A percentile compares a stretch with the other conserved stretches of the same genome.
Conservation (phyloP, 1,140 invertebrate species). For the Hyles euphorbiae region DNA sequence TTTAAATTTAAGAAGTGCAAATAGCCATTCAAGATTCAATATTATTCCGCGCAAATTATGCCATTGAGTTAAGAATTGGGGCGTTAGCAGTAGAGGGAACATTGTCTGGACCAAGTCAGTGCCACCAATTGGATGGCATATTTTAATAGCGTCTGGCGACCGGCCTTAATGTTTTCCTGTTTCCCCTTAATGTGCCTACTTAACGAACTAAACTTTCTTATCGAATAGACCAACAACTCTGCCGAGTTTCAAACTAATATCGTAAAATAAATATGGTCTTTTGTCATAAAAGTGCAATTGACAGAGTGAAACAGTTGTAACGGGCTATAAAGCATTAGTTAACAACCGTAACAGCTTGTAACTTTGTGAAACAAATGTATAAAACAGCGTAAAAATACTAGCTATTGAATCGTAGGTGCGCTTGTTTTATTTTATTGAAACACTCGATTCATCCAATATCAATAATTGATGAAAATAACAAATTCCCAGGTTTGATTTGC, state of each 20-base stretch:
- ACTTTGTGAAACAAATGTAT: too few relatives aligned
- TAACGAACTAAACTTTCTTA: constrained; percentile 65
- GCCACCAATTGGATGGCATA: constrained; percentile 59
- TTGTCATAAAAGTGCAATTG: constrained; percentile 17
- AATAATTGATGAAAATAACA: too few relatives aligned
- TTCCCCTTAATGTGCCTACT: constrained; percentile 64
- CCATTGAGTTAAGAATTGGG: constrained; percentile 11
- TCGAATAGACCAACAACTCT: constrained; percentile 47
- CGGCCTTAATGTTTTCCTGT: constrained; percentile 53
- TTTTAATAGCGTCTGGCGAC: constrained; percentile 63
- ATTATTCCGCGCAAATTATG: constrained; percentile 48
- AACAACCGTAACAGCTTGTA: too few relatives aligned
- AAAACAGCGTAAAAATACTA: neutral
- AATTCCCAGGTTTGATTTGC: too few relatives aligned
- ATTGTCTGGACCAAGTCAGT: constrained; percentile 41
- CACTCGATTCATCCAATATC: too few relatives aligned
- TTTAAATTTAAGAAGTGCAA: constrained; percentile 23
- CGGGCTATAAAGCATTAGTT: neutral
- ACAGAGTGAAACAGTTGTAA: constrained; percentile 8
- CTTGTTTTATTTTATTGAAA: too few relatives aligned
- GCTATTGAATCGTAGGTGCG: too few relatives aligned
- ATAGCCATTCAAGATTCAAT: constrained; percentile 41
- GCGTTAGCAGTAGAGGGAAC: constrained; percentile 26
- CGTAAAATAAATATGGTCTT: constrained; percentile 36
- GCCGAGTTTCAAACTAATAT: constrained; percentile 40